A percentile compares a stretch with the other conserved stretches of the same genome.
Evolutionary conservation across 1,140 invertebrate genomes (phyloP).

Genomic region (Eulimnadia texana): DNA sequence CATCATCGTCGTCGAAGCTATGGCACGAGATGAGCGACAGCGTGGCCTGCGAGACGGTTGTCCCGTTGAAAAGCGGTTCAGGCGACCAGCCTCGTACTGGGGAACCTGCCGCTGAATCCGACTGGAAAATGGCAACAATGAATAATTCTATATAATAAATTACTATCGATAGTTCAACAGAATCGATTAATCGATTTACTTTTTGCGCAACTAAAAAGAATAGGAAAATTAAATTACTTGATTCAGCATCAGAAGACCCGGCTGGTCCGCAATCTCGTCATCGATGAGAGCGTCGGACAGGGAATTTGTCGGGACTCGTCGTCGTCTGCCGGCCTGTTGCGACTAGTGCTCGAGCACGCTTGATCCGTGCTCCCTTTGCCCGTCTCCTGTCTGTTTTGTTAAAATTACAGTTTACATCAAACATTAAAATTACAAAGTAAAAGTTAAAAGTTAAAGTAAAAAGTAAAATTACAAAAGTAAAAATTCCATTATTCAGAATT

Average conservation of each 20-base stretch:
- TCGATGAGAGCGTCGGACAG: constrained; percentile 9
- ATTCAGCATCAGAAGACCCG: constrained; percentile 6
- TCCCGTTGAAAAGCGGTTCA: background rate
- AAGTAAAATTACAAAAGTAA: no score
- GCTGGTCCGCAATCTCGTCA: constrained; percentile 11
- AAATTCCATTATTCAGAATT: no score
- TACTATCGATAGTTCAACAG: background rate
- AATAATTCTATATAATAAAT: background rate
- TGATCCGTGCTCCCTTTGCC: background rate
- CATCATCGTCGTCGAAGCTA: background rate
- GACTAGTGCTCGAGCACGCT: background rate
- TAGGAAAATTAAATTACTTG: background rate
- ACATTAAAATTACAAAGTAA: background rate
- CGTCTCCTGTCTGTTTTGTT: background rate
- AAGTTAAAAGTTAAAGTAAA: background rate
- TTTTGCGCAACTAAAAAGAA: no score
- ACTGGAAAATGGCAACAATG: background rate
- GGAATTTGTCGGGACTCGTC: constrained; percentile 4
- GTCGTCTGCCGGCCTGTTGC: background rate
- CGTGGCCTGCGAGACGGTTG: background rate
- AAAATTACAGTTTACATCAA: no score
- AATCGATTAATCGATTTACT: no score
- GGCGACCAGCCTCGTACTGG: background rate
- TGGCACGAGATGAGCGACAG: background rate
- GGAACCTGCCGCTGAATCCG: background rate